Conservation (phyloP, 2,888 invertebrate species). For the Mesorhabditis belari region DNA sequence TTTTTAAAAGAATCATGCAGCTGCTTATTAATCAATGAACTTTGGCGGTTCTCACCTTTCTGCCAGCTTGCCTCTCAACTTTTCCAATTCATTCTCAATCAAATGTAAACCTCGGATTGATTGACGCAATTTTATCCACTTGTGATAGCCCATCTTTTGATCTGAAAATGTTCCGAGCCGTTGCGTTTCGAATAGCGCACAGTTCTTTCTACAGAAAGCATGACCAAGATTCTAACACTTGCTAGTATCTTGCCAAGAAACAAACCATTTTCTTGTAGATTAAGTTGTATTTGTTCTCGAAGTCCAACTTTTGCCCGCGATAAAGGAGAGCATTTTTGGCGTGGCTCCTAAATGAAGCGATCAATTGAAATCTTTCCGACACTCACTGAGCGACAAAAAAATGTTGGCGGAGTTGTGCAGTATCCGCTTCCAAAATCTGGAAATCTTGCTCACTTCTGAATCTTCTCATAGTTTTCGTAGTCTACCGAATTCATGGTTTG, state of each 20-base stretch:
- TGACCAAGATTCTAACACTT: not conserved
- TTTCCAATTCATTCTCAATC: not conserved
- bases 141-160: not conserved
- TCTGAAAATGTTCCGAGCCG: not conserved
- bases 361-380: not conserved
- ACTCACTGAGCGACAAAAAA: not conserved
- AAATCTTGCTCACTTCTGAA: no score
- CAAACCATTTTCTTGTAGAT: not conserved
- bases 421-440: not conserved
- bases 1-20: no score
- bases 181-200: not conserved
- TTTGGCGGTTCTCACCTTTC: not conserved
- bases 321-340: not conserved
- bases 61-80: not conserved
- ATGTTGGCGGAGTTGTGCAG: not conserved
- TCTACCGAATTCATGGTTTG: not conserved
- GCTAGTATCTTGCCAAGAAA: not conserved
- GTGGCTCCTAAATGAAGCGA: not conserved
- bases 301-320: not conserved
- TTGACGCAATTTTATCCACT: not conserved
- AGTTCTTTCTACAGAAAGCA: no score
- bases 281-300: not conserved
- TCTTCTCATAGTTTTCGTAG: not conserved
- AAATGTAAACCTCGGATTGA: not conserved
- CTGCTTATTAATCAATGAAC: no score